Conservation (phyloP, 1,140 invertebrate species). For the Artemia franciscana region DNA sequence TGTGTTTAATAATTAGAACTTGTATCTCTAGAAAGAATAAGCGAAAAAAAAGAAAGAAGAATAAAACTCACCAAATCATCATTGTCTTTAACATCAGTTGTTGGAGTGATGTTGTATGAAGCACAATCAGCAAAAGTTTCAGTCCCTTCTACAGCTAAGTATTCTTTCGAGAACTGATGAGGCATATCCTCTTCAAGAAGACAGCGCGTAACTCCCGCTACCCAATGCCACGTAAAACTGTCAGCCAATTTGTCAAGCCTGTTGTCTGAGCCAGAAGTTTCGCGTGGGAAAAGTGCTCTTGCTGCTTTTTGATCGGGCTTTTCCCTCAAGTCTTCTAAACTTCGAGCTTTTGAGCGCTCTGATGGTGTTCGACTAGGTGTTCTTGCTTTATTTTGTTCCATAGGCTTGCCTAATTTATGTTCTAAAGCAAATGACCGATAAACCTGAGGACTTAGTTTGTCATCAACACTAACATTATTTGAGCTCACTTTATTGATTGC, state of each 20-base stretch:
- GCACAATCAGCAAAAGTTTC: too few species aligned
- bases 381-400: conserved; percentile 13
- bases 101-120: too few species aligned
- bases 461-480: conserved; percentile 1
- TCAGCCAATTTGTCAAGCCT: conserved; percentile 9
- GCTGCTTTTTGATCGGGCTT: not conserved
- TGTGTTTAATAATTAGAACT: too few species aligned
- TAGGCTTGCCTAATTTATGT: conserved; percentile 12
- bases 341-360: conserved; percentile 14
- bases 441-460: conserved; percentile 8
- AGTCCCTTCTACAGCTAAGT: not conserved
- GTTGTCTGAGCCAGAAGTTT: conserved; percentile 13
- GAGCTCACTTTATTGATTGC: not conserved
- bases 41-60: too few species aligned
- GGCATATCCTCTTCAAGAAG: conserved; percentile 10
- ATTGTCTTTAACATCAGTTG: too few species aligned
- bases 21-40: too few species aligned
- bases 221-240: not conserved
- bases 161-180: not conserved
- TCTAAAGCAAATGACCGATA: not conserved
- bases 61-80: too few species aligned
- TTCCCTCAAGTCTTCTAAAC: conserved; percentile 15
- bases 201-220: not conserved
- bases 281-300: conserved; percentile 7
- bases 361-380: conserved; percentile 13